Percentiles rank a stretch among this genome's conserved stretches.
phyloP scores from a whole-genome alignment of 1,140 invertebrate genomes.

The Gryllus bimaculatus region DNA sequence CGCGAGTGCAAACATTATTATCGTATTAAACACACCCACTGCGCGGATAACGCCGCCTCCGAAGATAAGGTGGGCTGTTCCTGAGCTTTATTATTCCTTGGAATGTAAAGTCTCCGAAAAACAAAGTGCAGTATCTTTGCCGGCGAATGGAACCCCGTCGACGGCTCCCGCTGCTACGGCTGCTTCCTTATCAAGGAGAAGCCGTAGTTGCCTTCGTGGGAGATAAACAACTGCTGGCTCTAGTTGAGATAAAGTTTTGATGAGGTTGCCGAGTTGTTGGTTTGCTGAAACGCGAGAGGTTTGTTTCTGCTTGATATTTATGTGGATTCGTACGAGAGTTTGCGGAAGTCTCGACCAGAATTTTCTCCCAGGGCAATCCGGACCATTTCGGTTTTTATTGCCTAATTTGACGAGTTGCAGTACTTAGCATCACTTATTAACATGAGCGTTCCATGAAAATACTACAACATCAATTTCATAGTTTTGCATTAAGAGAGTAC shows the following conservation, averaged over 20 bases:
- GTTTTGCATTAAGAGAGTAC: no score
- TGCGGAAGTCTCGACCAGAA: no score
- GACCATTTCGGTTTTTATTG: no score
- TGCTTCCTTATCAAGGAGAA: background rate
- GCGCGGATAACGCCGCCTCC: background rate
- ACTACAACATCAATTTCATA: no score
- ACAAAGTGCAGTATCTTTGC: background rate
- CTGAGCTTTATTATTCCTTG: background rate
- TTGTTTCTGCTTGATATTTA: background rate
- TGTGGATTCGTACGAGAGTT: background rate
- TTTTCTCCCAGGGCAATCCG: no score
- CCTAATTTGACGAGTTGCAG: no score
- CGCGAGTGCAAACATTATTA: background rate
- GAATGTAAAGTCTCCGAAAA: background rate
- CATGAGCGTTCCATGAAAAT: no score
- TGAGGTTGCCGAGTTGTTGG: background rate
- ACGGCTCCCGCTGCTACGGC: background rate
- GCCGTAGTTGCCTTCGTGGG: background rate
- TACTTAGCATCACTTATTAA: no score
- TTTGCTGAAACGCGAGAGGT: background rate
- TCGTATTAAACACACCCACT: background rate
- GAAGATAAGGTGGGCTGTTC: background rate
- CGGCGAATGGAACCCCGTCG: background rate
- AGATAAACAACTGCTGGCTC: background rate
- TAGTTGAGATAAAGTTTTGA: background rate